These are phyloP conservation scores for Drosophila rhopaloa DNA, from an alignment of 1,140 invertebrate species.

Conservation along the genomic window DNA sequence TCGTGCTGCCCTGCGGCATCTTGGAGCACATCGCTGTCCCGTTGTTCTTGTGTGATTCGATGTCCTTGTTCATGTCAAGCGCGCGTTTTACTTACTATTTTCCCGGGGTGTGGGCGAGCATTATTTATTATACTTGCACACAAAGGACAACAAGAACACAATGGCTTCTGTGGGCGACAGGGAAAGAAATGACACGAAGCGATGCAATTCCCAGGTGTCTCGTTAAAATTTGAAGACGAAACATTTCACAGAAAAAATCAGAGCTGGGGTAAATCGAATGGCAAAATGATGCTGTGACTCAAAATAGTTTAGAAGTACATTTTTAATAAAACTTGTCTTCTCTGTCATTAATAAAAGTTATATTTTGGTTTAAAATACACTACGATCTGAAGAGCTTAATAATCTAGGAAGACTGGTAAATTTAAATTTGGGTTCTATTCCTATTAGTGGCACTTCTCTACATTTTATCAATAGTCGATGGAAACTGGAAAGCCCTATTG, in stretches of 20 bases:
- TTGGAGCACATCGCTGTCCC: slow-evolving; percentile 8
- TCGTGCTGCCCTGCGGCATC: slow-evolving; percentile 38
- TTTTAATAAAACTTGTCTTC: too few relatives aligned
- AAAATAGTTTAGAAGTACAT: neutral
- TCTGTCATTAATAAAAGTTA: too few relatives aligned
- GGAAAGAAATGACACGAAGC: slow-evolving; percentile 65
- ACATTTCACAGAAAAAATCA: slow-evolving; percentile 35
- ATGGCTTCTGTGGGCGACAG: slow-evolving; percentile 41
- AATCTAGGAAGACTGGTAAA: too few relatives aligned
- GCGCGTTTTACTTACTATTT: slow-evolving; percentile 36
- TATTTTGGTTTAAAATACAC: too few relatives aligned
- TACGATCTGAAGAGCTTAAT: too few relatives aligned
- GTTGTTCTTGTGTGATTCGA: slow-evolving; percentile 55
- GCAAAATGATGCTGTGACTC: neutral
- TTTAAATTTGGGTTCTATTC: neutral
- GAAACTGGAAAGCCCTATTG: slow-evolving; percentile 27
- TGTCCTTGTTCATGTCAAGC: slow-evolving; percentile 63
- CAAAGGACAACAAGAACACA: slow-evolving; percentile 72
- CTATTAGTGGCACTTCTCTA: slow-evolving; percentile 13
- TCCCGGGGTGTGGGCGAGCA: slow-evolving; percentile 22
- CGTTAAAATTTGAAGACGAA: slow-evolving; percentile 69
- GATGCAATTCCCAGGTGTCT: slow-evolving; percentile 72
- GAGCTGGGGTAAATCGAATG: neutral
- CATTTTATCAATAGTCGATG: slow-evolving; percentile 20
- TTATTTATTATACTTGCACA: slow-evolving; percentile 80